Evolutionary conservation across 2,113 vertebrate genomes (phyloP), one percentile per base, ranked within the genome.

Genomic region (Gila orcuttii): DNA sequence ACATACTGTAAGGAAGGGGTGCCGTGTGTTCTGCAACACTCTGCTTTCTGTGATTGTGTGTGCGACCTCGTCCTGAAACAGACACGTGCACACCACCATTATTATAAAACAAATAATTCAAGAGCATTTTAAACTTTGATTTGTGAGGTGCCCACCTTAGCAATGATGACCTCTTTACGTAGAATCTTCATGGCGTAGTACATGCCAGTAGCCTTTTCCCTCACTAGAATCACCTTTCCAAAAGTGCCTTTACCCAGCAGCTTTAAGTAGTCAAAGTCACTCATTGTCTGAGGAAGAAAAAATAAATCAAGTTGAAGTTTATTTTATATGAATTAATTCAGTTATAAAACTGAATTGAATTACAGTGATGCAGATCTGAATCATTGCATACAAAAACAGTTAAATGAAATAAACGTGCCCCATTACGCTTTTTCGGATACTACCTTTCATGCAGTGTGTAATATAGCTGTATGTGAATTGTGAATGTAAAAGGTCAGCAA

Each of bases 101-200:
- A 50, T 1, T 62, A 69, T 83, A 39, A 69, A 33, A 50, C 39
- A 52, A 76, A 28, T 17, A 0, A 28, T 36, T 13, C n/a, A 64
- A 21, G 3, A 28, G 10, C n/a, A 31, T 60, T 21, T n/a, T 17
- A 33, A 76, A 21, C 4, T 11, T n/a, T 81, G 69, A 42, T 83
- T n/a, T 28, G 4, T 47, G 52, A 55, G 28, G 55, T 3, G 1
- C 93, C 31, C 60, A 97, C 97, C 94, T 99, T 99, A 33, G 97
- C 97, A 0, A 99, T 98, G 93, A 99, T 97, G 76, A 99, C 97
- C 90, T 99, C 97, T 83, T 99, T 99, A 71, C 97, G 95, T 3
- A 99, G 95, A 90, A 98, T 98, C 89, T 99, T 99, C 97, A 99
- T 99, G 93, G 97, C 97, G 0, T 99, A 99, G 86, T 99, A 97